Evolutionary conservation across 2,888 invertebrate genomes (phyloP).

Genomic region (Charanyca ferruginea): DNA sequence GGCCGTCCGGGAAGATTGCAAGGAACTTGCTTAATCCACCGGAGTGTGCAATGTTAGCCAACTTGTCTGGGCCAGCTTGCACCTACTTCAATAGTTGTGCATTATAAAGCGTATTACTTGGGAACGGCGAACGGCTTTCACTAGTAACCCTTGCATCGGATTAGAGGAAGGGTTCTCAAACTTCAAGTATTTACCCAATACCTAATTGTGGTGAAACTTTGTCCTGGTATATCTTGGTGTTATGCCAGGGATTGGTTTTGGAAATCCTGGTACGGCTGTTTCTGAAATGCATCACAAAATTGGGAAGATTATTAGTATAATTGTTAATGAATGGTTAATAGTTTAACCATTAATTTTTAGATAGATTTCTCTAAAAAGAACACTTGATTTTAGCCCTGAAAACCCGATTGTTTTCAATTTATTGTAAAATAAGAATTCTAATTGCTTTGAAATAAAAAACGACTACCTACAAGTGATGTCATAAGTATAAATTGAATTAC

Average conservation of each 20-base stretch:
- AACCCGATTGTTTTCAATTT: too few relatives aligned
- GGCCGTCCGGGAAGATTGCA: slow-evolving; percentile 76
- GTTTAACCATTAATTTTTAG: too few relatives aligned
- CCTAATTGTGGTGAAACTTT: slow-evolving; percentile 45
- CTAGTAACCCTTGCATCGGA: slow-evolving; percentile 48
- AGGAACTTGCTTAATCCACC: slow-evolving; percentile 82
- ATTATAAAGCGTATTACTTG: slow-evolving; percentile 55
- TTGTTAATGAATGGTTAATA: too few relatives aligned
- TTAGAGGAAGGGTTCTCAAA: slow-evolving; percentile 31
- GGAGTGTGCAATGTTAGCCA: slow-evolving; percentile 70
- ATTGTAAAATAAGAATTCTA: too few relatives aligned
- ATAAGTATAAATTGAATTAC: too few relatives aligned
- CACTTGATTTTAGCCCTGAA: too few relatives aligned
- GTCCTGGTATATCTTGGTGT: slow-evolving; percentile 7
- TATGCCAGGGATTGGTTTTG: slow-evolving; percentile 4
- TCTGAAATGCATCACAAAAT: neutral
- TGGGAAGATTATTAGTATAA: too few relatives aligned
- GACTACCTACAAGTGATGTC: too few relatives aligned
- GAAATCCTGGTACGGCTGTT: neutral
- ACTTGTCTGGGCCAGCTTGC: slow-evolving; percentile 63
- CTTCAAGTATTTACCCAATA: slow-evolving; percentile 34
- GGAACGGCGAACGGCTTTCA: slow-evolving; percentile 38
- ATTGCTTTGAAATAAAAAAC: too few relatives aligned
- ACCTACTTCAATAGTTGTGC: slow-evolving; percentile 60
- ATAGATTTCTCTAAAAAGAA: too few relatives aligned